Evolutionary conservation across 2,113 vertebrate genomes (phyloP), one percentile per base, ranked within the genome.

Genomic region (Porphyrio hochstetteri): DNA sequence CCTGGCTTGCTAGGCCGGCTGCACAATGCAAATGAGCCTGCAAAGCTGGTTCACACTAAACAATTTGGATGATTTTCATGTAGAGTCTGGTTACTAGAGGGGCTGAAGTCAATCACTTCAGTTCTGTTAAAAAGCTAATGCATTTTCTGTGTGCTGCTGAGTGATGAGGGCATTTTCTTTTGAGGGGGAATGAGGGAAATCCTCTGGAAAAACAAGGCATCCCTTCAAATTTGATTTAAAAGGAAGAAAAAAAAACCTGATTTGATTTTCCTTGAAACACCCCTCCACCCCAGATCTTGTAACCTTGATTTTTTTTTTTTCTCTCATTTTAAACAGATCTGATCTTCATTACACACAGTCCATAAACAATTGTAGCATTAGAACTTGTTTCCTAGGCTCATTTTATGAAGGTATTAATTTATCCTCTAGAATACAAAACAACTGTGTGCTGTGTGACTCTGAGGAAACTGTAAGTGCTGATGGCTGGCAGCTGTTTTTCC

Each of bases 401-500:
- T 81, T 90, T 77, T 46, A 63, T 52, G 25, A 75, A 88, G 44
- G 7, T 77, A 23, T 55, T 82, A 2, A 25, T 80, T 88, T 25
- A 19, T 75, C 7, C 67, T 64, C 31, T 64, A 21, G 81, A 92
- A 80, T 19, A 31, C 5, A 31, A 75, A 82, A 10, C 35, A 84
- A n/a, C 61, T 50, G 21, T 74, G 33, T 56, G 23, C 36, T 28
- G 7, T 63, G 33, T 68, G 40, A 83, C 63, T 63, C 67, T 69
- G 72, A 84, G 31, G 20, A 64, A 91, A 85, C 74, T 55, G 23
- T n/a, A 36, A 36, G 27, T 96, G 91, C 95, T 97, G 61, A 64
- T 95, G 65, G 38, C 90, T 79, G 78, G 36, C 27, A 67, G 68
- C 7, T 3, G 4, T 55, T 77, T 72, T 15, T 5, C 35, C 15